These are phyloP conservation scores for Yponomeuta sedellus DNA, from an alignment of 2,888 invertebrate species.

Conservation along the genomic window DNA sequence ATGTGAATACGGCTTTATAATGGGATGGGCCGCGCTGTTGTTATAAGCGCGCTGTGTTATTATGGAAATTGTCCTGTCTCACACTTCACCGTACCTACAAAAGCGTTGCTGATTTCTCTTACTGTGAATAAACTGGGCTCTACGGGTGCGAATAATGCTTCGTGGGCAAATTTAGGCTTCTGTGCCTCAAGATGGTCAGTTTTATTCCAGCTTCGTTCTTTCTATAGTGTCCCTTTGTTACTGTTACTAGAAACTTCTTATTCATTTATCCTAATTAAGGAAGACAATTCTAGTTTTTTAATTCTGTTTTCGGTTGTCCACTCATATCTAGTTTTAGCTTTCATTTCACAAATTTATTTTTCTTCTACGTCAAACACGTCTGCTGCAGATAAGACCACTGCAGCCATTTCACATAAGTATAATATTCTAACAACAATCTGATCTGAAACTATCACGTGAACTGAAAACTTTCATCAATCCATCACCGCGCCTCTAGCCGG, in stretches of 20 bases:
- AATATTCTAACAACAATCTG: too few relatives aligned
- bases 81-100: neutral
- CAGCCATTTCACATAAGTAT: too few relatives aligned
- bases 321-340: too few relatives aligned
- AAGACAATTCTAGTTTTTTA: too few relatives aligned
- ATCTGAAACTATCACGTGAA: neutral
- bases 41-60: neutral
- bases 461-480: neutral
- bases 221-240: too few relatives aligned
- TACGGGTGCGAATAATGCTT: neutral
- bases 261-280: too few relatives aligned
- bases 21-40: conserved; percentile 8
- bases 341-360: too few relatives aligned
- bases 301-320: too few relatives aligned
- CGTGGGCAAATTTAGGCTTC: neutral
- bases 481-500: conserved; percentile 1
- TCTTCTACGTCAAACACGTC: too few relatives aligned
- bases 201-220: neutral
- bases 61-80: conserved; percentile 8
- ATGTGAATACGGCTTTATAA: conserved; percentile 28
- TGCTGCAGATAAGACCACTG: too few relatives aligned
- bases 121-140: neutral
- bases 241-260: too few relatives aligned
- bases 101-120: neutral
- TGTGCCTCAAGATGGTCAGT: neutral